A percentile compares a stretch with the other conserved stretches of the same genome.
Evolutionary conservation across 2,888 invertebrate species (phyloP).

Genomic region (Lochmaea capreae): DNA sequence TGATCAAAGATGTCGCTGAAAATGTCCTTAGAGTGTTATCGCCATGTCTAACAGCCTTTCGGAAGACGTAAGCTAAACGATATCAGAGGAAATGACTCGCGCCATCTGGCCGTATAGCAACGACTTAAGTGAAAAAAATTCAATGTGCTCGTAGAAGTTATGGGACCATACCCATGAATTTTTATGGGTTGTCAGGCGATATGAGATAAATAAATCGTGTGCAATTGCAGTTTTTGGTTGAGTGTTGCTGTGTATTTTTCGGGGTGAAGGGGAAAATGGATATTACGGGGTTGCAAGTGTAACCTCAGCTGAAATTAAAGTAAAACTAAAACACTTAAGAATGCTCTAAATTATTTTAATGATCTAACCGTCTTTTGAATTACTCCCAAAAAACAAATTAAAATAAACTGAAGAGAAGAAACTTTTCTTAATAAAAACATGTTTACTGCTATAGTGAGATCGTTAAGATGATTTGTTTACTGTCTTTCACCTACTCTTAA

Average conservation of each 20-base stretch:
- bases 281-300: background rate
- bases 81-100: constrained; percentile 38
- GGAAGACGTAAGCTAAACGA: constrained; percentile 37
- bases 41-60: constrained; percentile 38
- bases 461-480: constrained; percentile 34
- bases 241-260: background rate
- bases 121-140: constrained; percentile 33
- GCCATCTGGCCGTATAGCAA: constrained; percentile 28
- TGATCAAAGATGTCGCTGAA: constrained; percentile 52
- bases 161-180: constrained; percentile 32
- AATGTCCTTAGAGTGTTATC: constrained; percentile 39
- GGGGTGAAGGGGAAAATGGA: background rate
- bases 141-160: constrained; percentile 29
- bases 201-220: constrained; percentile 36
- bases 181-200: constrained; percentile 35
- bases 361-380: constrained; percentile 10
- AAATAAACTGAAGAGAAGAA: constrained; percentile 22
- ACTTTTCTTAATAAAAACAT: constrained; percentile 29
- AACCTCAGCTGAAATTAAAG: background rate
- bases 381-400: constrained; percentile 20
- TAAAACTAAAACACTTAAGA: constrained; percentile 22
- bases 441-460: constrained; percentile 30
- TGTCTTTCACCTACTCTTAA: constrained; percentile 23
- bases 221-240: constrained; percentile 17
- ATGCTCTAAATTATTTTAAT: constrained; percentile 26